Evolutionary conservation across 2,888 invertebrate genomes (phyloP).

Genomic region (Rhogogaster chlorosoma): DNA sequence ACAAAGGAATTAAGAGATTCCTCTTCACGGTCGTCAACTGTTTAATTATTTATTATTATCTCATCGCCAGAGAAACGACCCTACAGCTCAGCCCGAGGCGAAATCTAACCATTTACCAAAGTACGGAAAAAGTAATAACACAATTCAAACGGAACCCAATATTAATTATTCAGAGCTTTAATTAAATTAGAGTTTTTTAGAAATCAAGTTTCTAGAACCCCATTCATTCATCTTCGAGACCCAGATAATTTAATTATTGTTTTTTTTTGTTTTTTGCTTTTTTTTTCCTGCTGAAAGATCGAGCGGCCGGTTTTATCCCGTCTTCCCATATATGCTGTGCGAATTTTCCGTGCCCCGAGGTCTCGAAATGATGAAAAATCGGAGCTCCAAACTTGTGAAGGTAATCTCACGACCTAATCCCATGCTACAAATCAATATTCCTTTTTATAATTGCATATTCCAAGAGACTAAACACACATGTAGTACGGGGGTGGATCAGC

Average conservation of each 20-base stretch:
- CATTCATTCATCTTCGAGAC: no score
- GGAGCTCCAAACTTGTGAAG: not conserved
- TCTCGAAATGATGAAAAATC: not conserved
- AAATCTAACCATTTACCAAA: not conserved
- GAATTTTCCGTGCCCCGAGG: not conserved
- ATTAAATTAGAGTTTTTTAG: no score
- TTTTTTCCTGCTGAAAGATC: no score
- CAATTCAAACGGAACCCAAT: not conserved
- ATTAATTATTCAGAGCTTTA: no score
- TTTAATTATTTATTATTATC: conserved; percentile 17
- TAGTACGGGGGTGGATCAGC: conserved; percentile 16
- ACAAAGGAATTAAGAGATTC: conserved; percentile 5
- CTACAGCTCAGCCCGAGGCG: not conserved
- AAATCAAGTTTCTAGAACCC: no score
- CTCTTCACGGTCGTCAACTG: not conserved
- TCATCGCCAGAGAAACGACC: not conserved
- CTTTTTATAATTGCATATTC: not conserved
- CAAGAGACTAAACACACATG: not conserved
- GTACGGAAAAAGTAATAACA: not conserved
- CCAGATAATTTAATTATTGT: no score
- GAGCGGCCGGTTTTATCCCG: no score
- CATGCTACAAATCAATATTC: not conserved
- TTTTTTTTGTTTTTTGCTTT: no score
- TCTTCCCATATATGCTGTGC: not conserved
- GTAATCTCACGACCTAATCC: not conserved